phyloP scores from a whole-genome alignment of 2,797 vertebrate species.

The Tapera naevia region DNA sequence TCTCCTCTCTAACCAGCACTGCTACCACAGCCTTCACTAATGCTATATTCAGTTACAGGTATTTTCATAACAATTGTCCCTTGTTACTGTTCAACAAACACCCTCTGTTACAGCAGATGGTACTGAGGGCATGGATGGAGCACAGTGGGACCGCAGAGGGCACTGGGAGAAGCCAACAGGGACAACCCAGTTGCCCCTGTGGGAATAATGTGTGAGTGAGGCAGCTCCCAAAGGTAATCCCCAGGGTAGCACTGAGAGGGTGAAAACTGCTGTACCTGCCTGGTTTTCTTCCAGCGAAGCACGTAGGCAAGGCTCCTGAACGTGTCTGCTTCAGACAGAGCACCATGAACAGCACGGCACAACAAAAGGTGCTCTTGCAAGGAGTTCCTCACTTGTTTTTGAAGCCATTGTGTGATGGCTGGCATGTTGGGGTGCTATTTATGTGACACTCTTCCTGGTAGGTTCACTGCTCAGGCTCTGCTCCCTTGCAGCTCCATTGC shows the following conservation, averaged over 20 bases:
- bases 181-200: background rate
- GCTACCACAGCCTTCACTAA: background rate
- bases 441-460: background rate
- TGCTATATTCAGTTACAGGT: background rate
- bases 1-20: no score
- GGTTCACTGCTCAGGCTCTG: background rate
- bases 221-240: background rate
- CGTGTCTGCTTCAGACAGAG: background rate
- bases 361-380: background rate
- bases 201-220: accelerated
- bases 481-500: background rate
- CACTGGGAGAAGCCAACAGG: background rate
- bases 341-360: accelerated
- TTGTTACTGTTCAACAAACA: background rate
- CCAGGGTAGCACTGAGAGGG: background rate
- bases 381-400: background rate
- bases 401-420: background rate
- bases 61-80: background rate
- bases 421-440: background rate
- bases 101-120: background rate
- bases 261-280: background rate
- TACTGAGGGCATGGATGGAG: background rate
- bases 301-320: background rate
- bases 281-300: background rate
- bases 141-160: background rate